A percentile compares a stretch with the other conserved stretches of the same genome.
Evolutionary conservation across 2,888 invertebrate species (phyloP).

Genomic region (Tetragnatha montana): DNA sequence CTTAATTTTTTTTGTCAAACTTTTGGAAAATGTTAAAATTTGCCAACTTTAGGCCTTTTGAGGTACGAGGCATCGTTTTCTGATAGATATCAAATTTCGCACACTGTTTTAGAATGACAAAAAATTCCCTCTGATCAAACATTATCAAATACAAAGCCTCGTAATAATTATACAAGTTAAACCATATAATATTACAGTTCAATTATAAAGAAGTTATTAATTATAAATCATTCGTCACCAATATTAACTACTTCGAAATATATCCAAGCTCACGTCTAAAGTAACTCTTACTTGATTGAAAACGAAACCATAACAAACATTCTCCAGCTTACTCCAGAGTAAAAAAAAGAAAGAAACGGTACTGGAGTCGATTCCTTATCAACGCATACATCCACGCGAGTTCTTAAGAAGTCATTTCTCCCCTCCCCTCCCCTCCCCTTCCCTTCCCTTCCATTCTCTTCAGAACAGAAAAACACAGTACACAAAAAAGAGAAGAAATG

Average conservation of each 20-base stretch:
- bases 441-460: background rate
- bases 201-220: no score
- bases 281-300: background rate
- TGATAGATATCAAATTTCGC: no score
- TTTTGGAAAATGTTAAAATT: no score
- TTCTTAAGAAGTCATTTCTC: conserved; percentile 5
- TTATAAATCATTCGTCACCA: background rate
- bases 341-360: background rate
- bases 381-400: conserved; percentile 21
- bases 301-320: background rate
- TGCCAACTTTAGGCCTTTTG: no score
- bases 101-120: no score
- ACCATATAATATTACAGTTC: no score
- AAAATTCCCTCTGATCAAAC: no score
- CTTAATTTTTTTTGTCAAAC: no score
- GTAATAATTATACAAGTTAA: no score
- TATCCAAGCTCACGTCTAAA: background rate
- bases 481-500: background rate
- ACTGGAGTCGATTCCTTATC: conserved; percentile 25
- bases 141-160: no score
- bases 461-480: background rate
- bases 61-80: no score
- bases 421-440: no score
- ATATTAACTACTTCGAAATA: background rate
- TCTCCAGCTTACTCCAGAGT: background rate